Conservation (phyloP, 1,140 invertebrate species). For the Eurosta solidaginis region DNA sequence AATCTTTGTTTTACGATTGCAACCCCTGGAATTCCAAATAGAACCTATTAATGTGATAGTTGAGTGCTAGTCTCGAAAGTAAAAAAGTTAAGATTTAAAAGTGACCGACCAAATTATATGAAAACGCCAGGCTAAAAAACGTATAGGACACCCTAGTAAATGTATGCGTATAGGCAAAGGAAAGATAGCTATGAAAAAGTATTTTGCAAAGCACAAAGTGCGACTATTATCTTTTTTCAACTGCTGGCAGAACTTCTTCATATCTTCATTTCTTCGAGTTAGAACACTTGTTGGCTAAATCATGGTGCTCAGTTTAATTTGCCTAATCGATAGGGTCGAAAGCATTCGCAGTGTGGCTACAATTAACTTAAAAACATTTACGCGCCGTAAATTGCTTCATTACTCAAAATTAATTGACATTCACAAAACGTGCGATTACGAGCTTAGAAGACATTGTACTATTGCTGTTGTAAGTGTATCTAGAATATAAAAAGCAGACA, state of each 20-base stretch:
- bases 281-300: not conserved
- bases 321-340: not conserved
- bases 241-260: not conserved
- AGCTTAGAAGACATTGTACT: not conserved
- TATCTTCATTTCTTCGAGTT: not conserved
- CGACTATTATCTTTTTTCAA: not conserved
- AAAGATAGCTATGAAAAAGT: not conserved
- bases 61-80: too few relatives aligned
- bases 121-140: too few relatives aligned
- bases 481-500: not conserved
- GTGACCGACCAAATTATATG: too few relatives aligned
- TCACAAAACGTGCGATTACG: not conserved
- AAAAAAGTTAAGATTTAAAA: too few relatives aligned
- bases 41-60: too few relatives aligned
- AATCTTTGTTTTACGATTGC: too few relatives aligned
- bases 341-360: not conserved
- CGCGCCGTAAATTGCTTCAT: not conserved
- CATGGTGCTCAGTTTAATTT: not conserved
- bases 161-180: too few relatives aligned
- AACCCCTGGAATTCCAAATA: too few relatives aligned
- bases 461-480: not conserved
- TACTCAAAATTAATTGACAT: not conserved
- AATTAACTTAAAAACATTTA: not conserved
- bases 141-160: too few relatives aligned
- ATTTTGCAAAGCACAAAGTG: not conserved